phyloP scores from a whole-genome alignment of 1,140 invertebrate genomes.

The Coptotermes formosanus region DNA sequence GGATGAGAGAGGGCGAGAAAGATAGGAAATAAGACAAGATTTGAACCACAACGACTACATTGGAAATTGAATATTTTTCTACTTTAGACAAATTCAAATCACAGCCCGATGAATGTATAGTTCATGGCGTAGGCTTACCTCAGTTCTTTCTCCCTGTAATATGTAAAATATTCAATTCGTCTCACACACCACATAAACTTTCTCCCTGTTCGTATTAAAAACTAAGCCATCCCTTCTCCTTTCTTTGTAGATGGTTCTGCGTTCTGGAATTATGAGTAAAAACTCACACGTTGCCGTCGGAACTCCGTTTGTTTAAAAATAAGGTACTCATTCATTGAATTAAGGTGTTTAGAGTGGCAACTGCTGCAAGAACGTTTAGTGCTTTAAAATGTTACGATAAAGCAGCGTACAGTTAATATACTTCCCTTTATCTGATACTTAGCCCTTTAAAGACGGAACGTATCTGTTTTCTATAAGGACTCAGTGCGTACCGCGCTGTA shows the following conservation, averaged over 20 bases:
- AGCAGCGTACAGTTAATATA: too few relatives aligned
- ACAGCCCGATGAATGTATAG: conserved; percentile 18
- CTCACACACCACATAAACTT: not conserved
- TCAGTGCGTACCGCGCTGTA: too few relatives aligned
- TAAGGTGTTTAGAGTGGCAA: too few relatives aligned
- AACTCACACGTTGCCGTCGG: too few relatives aligned
- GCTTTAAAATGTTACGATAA: too few relatives aligned
- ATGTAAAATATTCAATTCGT: not conserved
- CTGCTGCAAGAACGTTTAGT: too few relatives aligned
- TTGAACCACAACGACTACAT: not conserved
- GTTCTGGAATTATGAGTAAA: too few relatives aligned
- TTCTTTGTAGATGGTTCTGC: not conserved
- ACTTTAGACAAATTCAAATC: conserved; percentile 23
- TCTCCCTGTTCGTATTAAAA: not conserved
- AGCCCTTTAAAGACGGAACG: too few relatives aligned
- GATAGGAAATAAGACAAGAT: not conserved
- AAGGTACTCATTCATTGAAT: too few relatives aligned
- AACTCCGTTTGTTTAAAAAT: too few relatives aligned
- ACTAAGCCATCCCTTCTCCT: not conserved
- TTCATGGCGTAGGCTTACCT: not conserved
- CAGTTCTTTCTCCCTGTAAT: not conserved
- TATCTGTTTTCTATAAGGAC: too few relatives aligned
- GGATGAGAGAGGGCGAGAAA: not conserved
- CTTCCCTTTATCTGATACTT: too few relatives aligned
- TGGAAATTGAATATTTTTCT: conserved; percentile 27